Conservation (phyloP, 1,140 invertebrate genomes). For the Hestina assimilis region DNA sequence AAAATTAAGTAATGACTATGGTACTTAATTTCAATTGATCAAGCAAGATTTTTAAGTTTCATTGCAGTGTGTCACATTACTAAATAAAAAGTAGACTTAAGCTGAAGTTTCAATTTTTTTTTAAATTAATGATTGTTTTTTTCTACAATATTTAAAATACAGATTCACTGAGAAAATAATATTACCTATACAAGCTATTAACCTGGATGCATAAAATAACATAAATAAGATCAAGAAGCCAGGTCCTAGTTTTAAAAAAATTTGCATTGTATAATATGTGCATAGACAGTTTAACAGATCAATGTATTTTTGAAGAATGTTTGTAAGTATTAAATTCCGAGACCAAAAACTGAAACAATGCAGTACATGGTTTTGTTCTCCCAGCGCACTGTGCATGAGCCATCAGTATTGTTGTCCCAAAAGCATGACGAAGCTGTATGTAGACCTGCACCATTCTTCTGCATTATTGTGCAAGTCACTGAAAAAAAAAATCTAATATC, state of each 20-base stretch:
- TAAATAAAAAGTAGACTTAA: background rate
- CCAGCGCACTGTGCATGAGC: conserved; percentile 98
- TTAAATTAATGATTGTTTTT: background rate
- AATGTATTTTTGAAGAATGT: conserved; percentile 36
- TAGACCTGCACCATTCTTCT: conserved; percentile 98
- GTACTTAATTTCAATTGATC: conserved; percentile 41
- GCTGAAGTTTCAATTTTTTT: background rate
- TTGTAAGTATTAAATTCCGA: conserved; percentile 83
- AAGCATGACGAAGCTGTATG: conserved; percentile 98
- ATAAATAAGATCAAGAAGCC: conserved; percentile 8
- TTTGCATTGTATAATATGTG: conserved; percentile 22
- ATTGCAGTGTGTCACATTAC: background rate
- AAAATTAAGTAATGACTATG: conserved; percentile 69
- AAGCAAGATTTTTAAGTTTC: background rate
- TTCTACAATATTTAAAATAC: conserved; percentile 3
- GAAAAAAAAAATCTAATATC: conserved; percentile 50
- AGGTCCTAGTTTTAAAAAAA: conserved; percentile 1
- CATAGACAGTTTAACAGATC: conserved; percentile 17
- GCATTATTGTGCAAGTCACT: conserved; percentile 99
- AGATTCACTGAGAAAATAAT: background rate
- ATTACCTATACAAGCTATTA: background rate
- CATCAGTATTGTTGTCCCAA: conserved; percentile 98
- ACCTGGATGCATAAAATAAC: background rate
- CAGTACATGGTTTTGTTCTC: conserved; percentile 99
- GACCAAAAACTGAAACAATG: conserved; percentile 95